Conservation (phyloP, 2,113 vertebrate genomes). For the Xiphophorus hellerii region DNA sequence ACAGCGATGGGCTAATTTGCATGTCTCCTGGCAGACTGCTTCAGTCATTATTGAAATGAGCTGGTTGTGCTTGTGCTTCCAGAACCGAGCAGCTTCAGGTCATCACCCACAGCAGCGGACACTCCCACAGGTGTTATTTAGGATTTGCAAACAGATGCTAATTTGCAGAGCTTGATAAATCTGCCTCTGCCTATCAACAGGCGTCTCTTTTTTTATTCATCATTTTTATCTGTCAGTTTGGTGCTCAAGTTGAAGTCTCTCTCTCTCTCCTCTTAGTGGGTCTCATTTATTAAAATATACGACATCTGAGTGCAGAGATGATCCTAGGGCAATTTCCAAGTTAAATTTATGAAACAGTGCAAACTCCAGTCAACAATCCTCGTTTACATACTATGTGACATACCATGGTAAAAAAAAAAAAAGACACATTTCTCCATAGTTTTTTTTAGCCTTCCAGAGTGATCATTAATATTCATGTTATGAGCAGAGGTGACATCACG, state of each 20-base stretch:
- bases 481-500: no score
- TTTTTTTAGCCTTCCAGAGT: not conserved
- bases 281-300: not conserved
- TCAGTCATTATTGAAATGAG: not conserved
- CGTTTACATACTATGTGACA: no score
- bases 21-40: not conserved
- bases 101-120: not conserved
- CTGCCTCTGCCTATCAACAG: not conserved
- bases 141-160: not conserved
- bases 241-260: conserved; percentile 45
- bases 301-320: not conserved
- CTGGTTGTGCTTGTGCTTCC: not conserved
- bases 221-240: not conserved
- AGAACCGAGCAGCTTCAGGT: not conserved
- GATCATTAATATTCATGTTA: no score
- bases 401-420: not conserved
- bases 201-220: not conserved
- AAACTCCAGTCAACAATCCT: not conserved
- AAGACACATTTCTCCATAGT: not conserved
- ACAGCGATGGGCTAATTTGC: not conserved
- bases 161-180: not conserved
- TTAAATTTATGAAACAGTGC: not conserved
- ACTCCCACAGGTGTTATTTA: not conserved
- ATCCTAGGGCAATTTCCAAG: not conserved
- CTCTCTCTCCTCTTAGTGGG: conserved; percentile 31